Evolutionary conservation across 2,797 vertebrate species (phyloP), one percentile per base, ranked within the genome.

Genomic region (Setipinna tenuifilis): DNA sequence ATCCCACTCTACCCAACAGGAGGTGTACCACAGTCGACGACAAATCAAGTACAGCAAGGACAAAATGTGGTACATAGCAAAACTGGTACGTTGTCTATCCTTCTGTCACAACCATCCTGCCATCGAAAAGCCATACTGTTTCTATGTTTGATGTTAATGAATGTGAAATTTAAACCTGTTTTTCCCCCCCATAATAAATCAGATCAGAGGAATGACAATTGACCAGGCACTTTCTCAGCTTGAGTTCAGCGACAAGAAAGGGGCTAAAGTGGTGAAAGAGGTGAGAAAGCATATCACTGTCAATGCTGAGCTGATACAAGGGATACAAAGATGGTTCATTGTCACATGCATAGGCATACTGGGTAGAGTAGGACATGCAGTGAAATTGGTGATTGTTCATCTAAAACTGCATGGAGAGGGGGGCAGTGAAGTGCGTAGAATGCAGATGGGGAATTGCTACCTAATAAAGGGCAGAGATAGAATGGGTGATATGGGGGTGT

Each of bases 41-140:
- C 97, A 99, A 85, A 98, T 99, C 80, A 99, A 99, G 88, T 99
- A 99, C 91, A 99, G 98, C 93, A 98, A 96, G 90, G 97, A 99
- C 89, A 99, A 99, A 92, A 97, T 99, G 98, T 99, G 98, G 98
- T 99, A 99, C 90, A 92, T 99, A 92, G 97, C 98, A 23, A 99
- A 97, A 93, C 80, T 99, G 97, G 98, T 99, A 91, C 97, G 96
- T 25, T 35, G 28, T 35, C 31, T 62, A 25, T 2, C 11, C 21
- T 61, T 61, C 21, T 61, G 5, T 61, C 58, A 61, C 58, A 19
- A 59, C 58, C 21, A 19, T n/a, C 58, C 58, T 59, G 19, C 11
- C 58, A 59, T 59, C 1, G 58, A 59, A 0, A 59, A 6, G 17
- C 21, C 3, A 59, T 21, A 11, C 17, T 6, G 50, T 54, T 9